Evolutionary conservation across 2,888 invertebrate species (phyloP).

Genomic region (Eurytoma californica): DNA sequence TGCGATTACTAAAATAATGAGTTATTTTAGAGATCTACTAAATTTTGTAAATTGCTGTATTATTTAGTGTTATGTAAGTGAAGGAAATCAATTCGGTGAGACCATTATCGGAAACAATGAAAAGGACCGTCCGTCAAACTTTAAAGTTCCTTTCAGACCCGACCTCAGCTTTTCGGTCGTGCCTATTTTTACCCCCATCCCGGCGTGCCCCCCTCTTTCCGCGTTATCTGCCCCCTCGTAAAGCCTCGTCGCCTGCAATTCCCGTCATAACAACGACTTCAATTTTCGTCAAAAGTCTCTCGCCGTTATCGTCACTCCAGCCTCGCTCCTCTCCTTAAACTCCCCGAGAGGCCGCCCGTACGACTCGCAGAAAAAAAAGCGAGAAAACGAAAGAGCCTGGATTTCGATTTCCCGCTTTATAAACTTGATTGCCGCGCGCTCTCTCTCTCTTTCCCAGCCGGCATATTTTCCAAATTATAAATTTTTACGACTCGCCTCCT

Average conservation of each 20-base stretch:
- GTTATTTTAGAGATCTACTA: too few relatives aligned
- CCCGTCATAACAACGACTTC: slow-evolving; percentile 74
- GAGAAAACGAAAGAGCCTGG: not conserved
- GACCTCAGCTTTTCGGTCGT: slow-evolving; percentile 12
- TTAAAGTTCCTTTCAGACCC: slow-evolving; percentile 15
- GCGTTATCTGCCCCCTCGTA: slow-evolving; percentile 40
- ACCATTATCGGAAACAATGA: slow-evolving; percentile 18
- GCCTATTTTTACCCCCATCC: not conserved
- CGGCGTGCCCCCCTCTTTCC: slow-evolving; percentile 45
- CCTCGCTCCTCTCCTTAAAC: slow-evolving; percentile 37
- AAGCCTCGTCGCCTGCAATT: slow-evolving; percentile 69
- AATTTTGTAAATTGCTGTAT: too few relatives aligned
- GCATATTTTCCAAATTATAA: slow-evolving; percentile 74
- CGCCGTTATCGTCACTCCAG: slow-evolving; percentile 67
- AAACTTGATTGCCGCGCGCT: slow-evolving; percentile 69
- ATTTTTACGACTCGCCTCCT: slow-evolving; percentile 71
- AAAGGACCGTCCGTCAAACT: slow-evolving; percentile 7
- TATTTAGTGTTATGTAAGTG: too few relatives aligned
- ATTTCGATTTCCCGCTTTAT: slow-evolving; percentile 75
- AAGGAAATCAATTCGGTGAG: too few relatives aligned
- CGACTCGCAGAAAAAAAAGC: slow-evolving; percentile 22
- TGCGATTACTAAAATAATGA: too few relatives aligned
- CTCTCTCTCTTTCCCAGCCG: slow-evolving; percentile 38
- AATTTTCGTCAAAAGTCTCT: slow-evolving; percentile 74
- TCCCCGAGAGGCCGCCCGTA: not conserved